These are phyloP conservation scores for Daphoenositta chrysoptera DNA, from an alignment of 2,113 vertebrate species.

Conservation along the genomic window DNA sequence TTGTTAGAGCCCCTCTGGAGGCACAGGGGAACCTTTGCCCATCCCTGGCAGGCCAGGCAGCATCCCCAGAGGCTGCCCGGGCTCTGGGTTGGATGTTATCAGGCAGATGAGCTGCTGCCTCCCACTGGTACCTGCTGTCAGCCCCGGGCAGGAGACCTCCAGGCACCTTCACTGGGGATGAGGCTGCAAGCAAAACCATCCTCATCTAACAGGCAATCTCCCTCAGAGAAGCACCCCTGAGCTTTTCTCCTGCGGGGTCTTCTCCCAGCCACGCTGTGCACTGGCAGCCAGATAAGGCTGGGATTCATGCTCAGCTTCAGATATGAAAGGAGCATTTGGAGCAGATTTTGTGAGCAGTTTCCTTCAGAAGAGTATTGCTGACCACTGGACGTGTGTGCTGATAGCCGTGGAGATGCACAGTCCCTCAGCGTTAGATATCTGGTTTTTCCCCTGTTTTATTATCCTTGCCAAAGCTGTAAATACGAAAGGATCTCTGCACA, in stretches of 20 bases:
- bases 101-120: background rate
- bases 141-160: background rate
- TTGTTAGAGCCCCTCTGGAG: background rate
- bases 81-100: background rate
- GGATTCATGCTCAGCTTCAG: background rate
- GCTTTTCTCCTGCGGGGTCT: background rate
- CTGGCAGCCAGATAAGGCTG: background rate
- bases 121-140: background rate
- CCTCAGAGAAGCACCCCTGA: background rate
- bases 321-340: background rate
- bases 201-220: background rate
- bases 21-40: background rate
- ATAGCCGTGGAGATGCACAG: fast-evolving
- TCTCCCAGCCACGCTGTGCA: fast-evolving
- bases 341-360: background rate
- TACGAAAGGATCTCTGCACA: background rate
- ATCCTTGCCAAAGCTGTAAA: background rate
- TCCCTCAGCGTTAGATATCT: background rate
- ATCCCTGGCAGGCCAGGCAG: background rate
- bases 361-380: background rate
- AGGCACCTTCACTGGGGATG: background rate
- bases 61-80: background rate
- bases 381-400: background rate
- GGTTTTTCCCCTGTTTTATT: fast-evolving
- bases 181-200: background rate